Percentiles rank a stretch among this genome's conserved stretches.
These are phyloP conservation scores for Fulmarus glacialis DNA, from an alignment of 2,113 vertebrate species.

Conservation along the genomic window DNA sequence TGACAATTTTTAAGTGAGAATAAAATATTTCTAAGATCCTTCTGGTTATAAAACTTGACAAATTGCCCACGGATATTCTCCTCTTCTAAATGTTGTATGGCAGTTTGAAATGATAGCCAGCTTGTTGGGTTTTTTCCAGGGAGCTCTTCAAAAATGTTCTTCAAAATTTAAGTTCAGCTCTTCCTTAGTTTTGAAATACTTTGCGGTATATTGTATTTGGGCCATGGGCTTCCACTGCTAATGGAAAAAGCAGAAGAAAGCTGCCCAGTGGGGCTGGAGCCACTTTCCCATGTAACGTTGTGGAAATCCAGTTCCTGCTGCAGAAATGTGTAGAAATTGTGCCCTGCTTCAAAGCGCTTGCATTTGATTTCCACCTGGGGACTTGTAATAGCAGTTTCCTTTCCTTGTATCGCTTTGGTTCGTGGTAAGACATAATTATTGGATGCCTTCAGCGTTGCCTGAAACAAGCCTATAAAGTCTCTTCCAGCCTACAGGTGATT, in stretches of 20 bases:
- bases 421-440: background rate
- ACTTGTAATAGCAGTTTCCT: background rate
- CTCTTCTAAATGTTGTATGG: background rate
- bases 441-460: background rate
- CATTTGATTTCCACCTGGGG: background rate
- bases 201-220: background rate
- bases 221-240: background rate
- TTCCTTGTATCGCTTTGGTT: background rate
- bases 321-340: accelerated
- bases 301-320: background rate
- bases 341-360: background rate
- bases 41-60: background rate
- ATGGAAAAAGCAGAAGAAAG: background rate
- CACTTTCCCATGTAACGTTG: accelerated
- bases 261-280: background rate
- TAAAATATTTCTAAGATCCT: background rate
- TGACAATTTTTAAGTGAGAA: background rate
- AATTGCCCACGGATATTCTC: background rate
- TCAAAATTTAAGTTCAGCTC: background rate
- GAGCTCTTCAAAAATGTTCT: background rate
- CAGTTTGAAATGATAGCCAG: background rate
- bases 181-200: background rate
- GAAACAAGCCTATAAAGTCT: background rate
- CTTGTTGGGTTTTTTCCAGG: background rate
- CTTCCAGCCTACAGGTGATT: background rate